These are phyloP conservation scores for Drosophila mojavensis DNA, from an alignment of 1,140 invertebrate genomes.

Conservation along the genomic window DNA sequence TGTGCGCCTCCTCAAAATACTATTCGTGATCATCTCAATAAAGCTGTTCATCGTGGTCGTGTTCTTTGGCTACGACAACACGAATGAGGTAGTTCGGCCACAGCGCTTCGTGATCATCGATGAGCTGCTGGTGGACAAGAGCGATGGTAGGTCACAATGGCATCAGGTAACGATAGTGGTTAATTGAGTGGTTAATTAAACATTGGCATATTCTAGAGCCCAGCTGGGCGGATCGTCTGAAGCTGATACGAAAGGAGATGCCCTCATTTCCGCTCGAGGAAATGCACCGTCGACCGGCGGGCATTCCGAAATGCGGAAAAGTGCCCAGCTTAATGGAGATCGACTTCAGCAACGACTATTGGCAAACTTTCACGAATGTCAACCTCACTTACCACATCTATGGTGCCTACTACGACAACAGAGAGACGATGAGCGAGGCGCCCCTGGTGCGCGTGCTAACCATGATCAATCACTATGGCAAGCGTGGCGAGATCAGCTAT, in stretches of 20 bases:
- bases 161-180: neutral
- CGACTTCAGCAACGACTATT: constrained; percentile 84
- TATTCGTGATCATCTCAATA: constrained; percentile 52
- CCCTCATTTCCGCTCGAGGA: constrained; percentile 67
- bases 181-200: neutral
- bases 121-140: constrained; percentile 53
- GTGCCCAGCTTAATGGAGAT: constrained; percentile 46
- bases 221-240: constrained; percentile 38
- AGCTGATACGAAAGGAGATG: constrained; percentile 54
- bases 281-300: neutral
- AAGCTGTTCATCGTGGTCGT: constrained; percentile 50
- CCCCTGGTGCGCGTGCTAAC: constrained; percentile 91
- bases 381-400: constrained; percentile 94
- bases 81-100: neutral
- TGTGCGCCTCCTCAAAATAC: constrained; percentile 43
- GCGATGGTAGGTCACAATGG: constrained; percentile 31
- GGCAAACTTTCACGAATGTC: constrained; percentile 90
- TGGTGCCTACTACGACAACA: constrained; percentile 93
- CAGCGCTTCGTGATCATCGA: neutral
- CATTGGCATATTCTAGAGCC: constrained; percentile 32
- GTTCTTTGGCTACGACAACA: constrained; percentile 32
- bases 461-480: constrained; percentile 89
- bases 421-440: constrained; percentile 89
- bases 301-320: constrained; percentile 31
- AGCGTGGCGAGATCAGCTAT: constrained; percentile 83